These are phyloP conservation scores for Gadopsis marmoratus DNA, from an alignment of 2,797 vertebrate genomes.

Conservation along the genomic window DNA sequence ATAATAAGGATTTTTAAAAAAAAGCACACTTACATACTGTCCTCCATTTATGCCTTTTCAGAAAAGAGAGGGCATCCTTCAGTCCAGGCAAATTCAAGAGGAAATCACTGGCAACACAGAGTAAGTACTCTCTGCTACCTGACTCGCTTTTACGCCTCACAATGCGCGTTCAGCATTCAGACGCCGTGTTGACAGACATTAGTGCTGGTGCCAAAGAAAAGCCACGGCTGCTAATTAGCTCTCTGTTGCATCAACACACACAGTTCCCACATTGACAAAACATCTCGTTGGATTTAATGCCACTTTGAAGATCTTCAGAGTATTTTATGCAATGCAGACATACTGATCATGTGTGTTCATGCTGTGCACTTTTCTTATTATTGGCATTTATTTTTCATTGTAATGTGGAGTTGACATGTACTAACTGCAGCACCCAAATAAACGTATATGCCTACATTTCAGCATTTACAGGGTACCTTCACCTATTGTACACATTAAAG, in stretches of 20 bases:
- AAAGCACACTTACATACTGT: background rate
- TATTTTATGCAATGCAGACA: background rate
- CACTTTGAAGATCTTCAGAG: background rate
- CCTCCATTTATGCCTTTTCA: conserved; percentile 73
- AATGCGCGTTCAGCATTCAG: background rate
- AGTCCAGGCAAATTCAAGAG: conserved; percentile 97
- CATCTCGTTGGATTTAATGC: background rate
- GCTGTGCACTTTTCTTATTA: background rate
- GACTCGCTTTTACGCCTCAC: conserved; percentile 6
- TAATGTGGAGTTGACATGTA: no score
- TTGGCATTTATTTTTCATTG: background rate
- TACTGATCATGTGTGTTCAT: no score
- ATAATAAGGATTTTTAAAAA: background rate
- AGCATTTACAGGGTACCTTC: background rate
- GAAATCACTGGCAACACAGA: conserved; percentile 99
- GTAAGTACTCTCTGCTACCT: conserved; percentile 82
- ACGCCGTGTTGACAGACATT: conserved; percentile 3
- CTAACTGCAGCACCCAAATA: background rate
- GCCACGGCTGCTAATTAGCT: background rate
- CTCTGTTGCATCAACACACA: background rate
- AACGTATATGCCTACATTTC: background rate
- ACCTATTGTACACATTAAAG: background rate
- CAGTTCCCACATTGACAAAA: background rate
- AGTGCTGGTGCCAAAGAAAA: background rate
- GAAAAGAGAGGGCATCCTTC: conserved; percentile 98